phyloP scores from a whole-genome alignment of 2,113 vertebrate genomes.

The Clarias macrocephalus region DNA sequence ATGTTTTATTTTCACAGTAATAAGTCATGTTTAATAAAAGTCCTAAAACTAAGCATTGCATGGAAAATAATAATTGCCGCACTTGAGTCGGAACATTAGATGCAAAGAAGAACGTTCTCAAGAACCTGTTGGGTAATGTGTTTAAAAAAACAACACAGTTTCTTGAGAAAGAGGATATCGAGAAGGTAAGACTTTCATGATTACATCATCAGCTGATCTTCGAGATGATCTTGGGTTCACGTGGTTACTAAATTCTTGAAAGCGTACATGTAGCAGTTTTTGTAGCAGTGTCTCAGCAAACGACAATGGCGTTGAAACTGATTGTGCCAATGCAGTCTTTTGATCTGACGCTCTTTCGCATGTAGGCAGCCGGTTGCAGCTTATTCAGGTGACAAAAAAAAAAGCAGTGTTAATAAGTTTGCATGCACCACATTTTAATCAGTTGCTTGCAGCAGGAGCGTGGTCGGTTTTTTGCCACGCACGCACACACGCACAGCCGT shows the following conservation, averaged over 20 bases:
- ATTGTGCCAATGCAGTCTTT: background rate
- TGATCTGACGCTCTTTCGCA: background rate
- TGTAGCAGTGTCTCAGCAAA: background rate
- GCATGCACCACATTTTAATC: slow-evolving; percentile 12
- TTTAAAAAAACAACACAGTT: background rate
- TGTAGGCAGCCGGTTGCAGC: background rate
- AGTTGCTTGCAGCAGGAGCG: background rate
- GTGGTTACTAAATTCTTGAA: background rate
- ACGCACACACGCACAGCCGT: background rate
- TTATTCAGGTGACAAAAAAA: background rate
- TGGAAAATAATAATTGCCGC: background rate
- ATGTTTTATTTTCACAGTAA: background rate
- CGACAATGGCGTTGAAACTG: background rate
- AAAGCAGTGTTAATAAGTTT: background rate
- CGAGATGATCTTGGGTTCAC: background rate
- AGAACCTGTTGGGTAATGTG: background rate
- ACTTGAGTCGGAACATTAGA: background rate
- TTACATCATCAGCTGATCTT: background rate
- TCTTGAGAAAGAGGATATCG: background rate
- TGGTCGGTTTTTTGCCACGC: background rate
- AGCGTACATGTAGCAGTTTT: background rate
- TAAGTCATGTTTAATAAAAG: background rate
- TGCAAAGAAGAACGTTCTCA: background rate
- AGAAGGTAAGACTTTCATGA: background rate
- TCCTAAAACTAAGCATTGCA: background rate